A percentile compares a stretch with the other conserved stretches of the same genome.
phyloP scores from a whole-genome alignment of 2,797 vertebrate species.

The Manis javanica region DNA sequence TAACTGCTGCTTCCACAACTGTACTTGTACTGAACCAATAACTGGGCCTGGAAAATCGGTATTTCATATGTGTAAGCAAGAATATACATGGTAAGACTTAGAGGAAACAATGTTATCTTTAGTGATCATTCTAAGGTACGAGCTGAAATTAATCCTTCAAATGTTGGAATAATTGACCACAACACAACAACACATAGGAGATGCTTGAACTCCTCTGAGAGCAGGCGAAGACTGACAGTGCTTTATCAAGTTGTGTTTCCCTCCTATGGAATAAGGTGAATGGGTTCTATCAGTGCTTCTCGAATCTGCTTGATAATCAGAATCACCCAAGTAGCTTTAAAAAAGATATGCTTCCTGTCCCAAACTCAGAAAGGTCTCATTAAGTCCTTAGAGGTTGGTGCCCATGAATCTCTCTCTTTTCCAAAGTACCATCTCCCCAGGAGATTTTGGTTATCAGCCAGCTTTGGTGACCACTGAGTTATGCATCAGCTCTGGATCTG shows the following conservation, averaged over 20 bases:
- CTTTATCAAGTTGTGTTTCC: neutral
- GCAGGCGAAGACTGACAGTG: neutral
- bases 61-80: fast-evolving
- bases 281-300: neutral
- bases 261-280: neutral
- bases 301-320: neutral
- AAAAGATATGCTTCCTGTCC: neutral
- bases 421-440: neutral
- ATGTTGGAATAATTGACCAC: neutral
- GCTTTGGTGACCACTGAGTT: neutral
- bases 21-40: no score
- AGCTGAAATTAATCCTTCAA: neutral
- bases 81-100: neutral
- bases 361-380: neutral
- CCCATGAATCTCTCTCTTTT: neutral
- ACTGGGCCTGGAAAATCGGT: neutral
- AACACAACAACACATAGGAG: neutral
- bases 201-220: neutral
- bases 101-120: neutral
- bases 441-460: neutral
- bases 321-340: neutral
- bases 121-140: neutral
- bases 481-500: neutral
- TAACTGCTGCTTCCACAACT: neutral
- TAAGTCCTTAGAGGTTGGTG: neutral